These are phyloP conservation scores for Orchestes rusci DNA, from an alignment of 2,888 invertebrate genomes.

Conservation along the genomic window DNA sequence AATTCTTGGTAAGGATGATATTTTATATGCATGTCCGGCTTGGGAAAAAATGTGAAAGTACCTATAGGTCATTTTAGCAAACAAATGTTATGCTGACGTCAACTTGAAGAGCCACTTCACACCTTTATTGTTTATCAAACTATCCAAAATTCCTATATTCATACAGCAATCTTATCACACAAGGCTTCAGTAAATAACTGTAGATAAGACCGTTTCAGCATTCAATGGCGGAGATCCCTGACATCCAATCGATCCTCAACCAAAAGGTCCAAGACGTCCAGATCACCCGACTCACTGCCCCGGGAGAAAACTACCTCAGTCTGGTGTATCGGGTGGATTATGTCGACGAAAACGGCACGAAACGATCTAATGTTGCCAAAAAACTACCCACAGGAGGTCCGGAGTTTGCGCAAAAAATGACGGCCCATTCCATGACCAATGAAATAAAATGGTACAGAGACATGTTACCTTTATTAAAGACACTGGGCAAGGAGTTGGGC, in stretches of 20 bases:
- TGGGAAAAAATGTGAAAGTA: no score
- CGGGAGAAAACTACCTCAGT: constrained; percentile 24
- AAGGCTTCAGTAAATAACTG: no score
- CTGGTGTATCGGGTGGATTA: constrained; percentile 20
- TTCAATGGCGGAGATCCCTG: no score
- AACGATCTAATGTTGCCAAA: constrained; percentile 21
- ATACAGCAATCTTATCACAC: no score
- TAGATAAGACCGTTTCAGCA: no score
- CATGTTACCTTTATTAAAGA: constrained; percentile 19
- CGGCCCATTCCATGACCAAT: constrained; percentile 7
- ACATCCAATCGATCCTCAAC: neutral
- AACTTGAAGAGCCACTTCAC: no score
- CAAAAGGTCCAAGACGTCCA: constrained; percentile 8
- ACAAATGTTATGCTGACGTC: no score
- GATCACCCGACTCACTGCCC: constrained; percentile 15
- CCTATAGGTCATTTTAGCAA: no score
- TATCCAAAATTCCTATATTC: no score
- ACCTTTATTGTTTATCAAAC: no score
- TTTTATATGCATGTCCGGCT: no score
- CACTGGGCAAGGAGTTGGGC: constrained; percentile 19
- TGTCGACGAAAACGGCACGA: constrained; percentile 20
- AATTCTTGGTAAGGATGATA: no score
- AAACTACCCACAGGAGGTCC: constrained; percentile 7
- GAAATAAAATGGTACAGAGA: constrained; percentile 22
- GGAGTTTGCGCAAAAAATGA: constrained; percentile 2